These are phyloP conservation scores for Ryuthela nishihirai DNA, from an alignment of 2,888 invertebrate species.

Conservation along the genomic window DNA sequence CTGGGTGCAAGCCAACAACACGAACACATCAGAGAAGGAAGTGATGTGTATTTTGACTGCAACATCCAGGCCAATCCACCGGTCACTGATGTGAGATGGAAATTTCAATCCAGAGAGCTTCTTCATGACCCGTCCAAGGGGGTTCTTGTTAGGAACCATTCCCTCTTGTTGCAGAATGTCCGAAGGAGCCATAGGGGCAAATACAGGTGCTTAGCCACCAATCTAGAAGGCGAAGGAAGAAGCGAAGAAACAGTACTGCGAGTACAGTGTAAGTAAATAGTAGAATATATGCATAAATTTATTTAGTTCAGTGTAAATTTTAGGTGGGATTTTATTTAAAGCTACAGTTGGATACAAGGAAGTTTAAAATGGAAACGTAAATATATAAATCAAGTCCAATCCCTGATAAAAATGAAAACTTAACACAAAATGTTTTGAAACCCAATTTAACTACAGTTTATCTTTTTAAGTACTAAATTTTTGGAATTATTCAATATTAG, in stretches of 20 bases:
- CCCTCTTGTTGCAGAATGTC: conserved; percentile 43
- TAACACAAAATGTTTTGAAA: too few species aligned
- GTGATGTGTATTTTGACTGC: conserved; percentile 89
- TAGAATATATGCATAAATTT: too few species aligned
- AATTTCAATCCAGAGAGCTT: conserved; percentile 40
- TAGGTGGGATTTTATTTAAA: too few species aligned
- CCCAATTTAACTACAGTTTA: too few species aligned
- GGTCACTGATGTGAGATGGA: conserved; percentile 77
- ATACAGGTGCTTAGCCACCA: conserved; percentile 44
- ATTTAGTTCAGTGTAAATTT: too few species aligned
- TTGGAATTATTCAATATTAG: too few species aligned
- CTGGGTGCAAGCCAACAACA: conserved; percentile 79
- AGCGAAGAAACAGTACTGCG: conserved; percentile 42
- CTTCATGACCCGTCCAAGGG: conserved; percentile 37
- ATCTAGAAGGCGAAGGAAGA: conserved; percentile 42
- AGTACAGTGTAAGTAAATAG: conserved; percentile 42
- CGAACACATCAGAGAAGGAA: conserved; percentile 85
- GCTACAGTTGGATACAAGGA: too few species aligned
- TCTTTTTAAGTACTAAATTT: too few species aligned
- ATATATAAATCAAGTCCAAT: too few species aligned
- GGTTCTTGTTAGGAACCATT: conserved; percentile 41
- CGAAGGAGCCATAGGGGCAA: conserved; percentile 40
- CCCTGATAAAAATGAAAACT: too few species aligned
- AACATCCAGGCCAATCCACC: conserved; percentile 83
- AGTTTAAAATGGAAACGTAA: too few species aligned